These are phyloP conservation scores for Panurus biarmicus DNA, from an alignment of 2,113 vertebrate genomes.

Conservation along the genomic window DNA sequence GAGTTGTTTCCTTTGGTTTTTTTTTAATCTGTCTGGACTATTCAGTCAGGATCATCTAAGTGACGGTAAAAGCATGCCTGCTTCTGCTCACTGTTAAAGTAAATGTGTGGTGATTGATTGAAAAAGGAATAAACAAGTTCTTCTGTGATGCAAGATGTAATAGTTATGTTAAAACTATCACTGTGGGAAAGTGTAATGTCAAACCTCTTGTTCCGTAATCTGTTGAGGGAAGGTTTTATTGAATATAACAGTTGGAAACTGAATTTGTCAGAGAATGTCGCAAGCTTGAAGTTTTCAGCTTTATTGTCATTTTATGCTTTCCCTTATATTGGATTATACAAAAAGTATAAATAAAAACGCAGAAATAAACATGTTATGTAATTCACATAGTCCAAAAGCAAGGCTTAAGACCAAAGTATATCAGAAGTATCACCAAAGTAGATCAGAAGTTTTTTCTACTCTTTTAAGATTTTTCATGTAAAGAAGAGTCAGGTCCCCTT, in stretches of 20 bases:
- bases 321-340: background rate
- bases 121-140: background rate
- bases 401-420: background rate
- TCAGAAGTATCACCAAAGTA: background rate
- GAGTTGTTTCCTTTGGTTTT: background rate
- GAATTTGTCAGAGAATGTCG: background rate
- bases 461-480: background rate
- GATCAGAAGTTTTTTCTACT: background rate
- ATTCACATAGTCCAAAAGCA: background rate
- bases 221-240: background rate
- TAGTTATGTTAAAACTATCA: background rate
- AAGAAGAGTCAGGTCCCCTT: background rate
- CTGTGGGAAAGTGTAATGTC: background rate
- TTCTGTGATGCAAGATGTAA: background rate
- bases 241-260: background rate
- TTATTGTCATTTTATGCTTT: background rate
- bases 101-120: background rate
- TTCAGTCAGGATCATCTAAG: background rate
- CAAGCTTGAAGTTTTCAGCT: background rate
- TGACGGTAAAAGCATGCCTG: background rate
- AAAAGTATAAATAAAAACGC: background rate
- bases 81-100: background rate
- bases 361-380: background rate
- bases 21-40: background rate
- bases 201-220: background rate